Evolutionary conservation across 30 jellyfish, hydroid and myxozoan genomes (phyloP).

Genomic region (Cassiopea xamachana): DNA sequence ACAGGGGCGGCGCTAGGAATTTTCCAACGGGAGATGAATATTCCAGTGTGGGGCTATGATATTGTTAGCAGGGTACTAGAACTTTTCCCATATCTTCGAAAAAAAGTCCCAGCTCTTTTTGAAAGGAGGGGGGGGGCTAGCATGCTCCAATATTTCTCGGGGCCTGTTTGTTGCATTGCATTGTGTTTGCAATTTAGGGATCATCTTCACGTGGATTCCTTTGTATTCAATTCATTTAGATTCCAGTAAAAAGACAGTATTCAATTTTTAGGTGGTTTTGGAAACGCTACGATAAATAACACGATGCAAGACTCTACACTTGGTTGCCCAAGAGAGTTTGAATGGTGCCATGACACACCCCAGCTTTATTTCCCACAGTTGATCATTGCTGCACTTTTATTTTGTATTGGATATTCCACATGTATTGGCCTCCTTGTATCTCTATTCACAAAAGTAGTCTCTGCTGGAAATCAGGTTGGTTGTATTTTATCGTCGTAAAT

Average conservation of each 20-base stretch:
- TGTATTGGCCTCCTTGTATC: constrained; percentile 56
- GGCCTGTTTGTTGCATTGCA: no score
- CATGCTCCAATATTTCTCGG: no score
- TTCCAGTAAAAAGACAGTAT: neutral
- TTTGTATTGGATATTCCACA: constrained; percentile 78
- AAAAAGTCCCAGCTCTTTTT: no score
- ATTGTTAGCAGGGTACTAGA: no score
- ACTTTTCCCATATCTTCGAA: no score
- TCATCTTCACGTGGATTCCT: no score
- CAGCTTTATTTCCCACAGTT: constrained; percentile 71
- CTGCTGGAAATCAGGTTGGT: constrained; percentile 34
- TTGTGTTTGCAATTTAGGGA: no score
- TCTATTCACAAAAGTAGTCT: constrained; percentile 28
- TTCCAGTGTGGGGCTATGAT: no score
- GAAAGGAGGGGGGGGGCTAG: no score
- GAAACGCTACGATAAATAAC: neutral
- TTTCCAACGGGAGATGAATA: no score
- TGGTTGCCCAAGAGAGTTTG: constrained; percentile 84
- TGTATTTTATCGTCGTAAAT: neutral
- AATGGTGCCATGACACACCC: constrained; percentile 79
- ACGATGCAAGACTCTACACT: constrained; percentile 1
- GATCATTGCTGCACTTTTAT: constrained; percentile 63
- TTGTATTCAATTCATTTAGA: no score
- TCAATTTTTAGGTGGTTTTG: neutral
- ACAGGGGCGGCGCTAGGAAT: no score